A percentile compares a stretch with the other conserved stretches of the same genome.
phyloP scores from a whole-genome alignment of 2,888 invertebrate species.

The Lochmaea crataegi region DNA sequence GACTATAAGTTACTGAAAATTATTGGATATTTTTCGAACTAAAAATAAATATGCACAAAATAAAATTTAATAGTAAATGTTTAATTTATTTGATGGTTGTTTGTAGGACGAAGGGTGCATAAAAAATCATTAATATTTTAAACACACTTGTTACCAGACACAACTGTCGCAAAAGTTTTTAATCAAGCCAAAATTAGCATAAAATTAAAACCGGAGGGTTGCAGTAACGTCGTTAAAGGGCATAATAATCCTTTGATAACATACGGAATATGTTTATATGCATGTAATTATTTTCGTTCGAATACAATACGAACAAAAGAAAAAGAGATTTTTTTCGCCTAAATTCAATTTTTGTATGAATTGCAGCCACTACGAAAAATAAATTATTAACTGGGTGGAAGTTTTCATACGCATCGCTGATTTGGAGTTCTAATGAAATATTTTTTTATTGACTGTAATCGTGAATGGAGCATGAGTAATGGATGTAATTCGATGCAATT shows the following conservation, averaged over 20 bases:
- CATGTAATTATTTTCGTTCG: conserved; percentile 28
- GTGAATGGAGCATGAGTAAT: too few species aligned
- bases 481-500: too few species aligned
- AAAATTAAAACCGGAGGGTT: conserved; percentile 25
- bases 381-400: too few species aligned
- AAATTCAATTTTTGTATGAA: too few species aligned
- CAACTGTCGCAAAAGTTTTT: conserved; percentile 19
- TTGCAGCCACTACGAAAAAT: background rate
- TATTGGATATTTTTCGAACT: background rate
- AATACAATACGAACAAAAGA: background rate
- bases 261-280: conserved; percentile 34
- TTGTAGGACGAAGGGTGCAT: background rate
- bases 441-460: too few species aligned
- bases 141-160: conserved; percentile 16
- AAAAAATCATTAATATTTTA: conserved; percentile 10
- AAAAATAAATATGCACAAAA: background rate
- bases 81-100: background rate
- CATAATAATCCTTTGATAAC: conserved; percentile 24
- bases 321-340: conserved; percentile 5
- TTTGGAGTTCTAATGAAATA: too few species aligned
- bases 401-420: too few species aligned
- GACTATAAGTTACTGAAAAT: background rate
- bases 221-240: conserved; percentile 2
- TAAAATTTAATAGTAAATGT: background rate
- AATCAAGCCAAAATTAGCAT: conserved; percentile 27